phyloP scores from a whole-genome alignment of 2,888 invertebrate species.

The Meganola albula region DNA sequence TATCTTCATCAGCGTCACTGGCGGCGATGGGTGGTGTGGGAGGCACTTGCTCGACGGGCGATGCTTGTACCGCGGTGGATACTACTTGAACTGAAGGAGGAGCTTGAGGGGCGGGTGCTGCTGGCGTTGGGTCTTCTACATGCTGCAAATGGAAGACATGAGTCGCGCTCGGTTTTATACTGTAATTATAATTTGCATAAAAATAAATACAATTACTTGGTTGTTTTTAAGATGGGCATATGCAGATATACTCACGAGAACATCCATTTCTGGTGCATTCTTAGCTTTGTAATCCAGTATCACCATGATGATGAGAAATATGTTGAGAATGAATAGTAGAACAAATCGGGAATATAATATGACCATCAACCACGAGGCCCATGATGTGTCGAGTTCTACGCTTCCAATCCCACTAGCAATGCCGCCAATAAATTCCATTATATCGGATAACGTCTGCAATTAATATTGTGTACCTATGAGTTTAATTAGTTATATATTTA shows the following conservation, averaged over 20 bases:
- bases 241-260: slow-evolving; percentile 30
- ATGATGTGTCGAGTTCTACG: slow-evolving; percentile 37
- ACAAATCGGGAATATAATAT: slow-evolving; percentile 64
- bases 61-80: slow-evolving; percentile 21
- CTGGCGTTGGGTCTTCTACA: slow-evolving; percentile 32
- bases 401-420: slow-evolving; percentile 43
- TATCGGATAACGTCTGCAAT: slow-evolving; percentile 48
- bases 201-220: neutral
- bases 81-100: slow-evolving; percentile 9
- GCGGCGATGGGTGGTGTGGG: slow-evolving; percentile 8
- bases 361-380: slow-evolving; percentile 63
- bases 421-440: slow-evolving; percentile 50
- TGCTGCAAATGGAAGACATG: slow-evolving; percentile 25
- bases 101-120: neutral
- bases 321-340: slow-evolving; percentile 66
- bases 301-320: slow-evolving; percentile 45
- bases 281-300: slow-evolving; percentile 43
- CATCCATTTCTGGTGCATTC: slow-evolving; percentile 19
- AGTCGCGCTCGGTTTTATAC: neutral
- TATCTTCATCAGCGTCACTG: slow-evolving; percentile 29
- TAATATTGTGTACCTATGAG: too few species aligned
- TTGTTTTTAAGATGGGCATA: neutral
- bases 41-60: slow-evolving; percentile 2
- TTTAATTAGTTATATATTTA: too few species aligned
- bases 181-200: neutral